Evolutionary conservation across 1,140 invertebrate species (phyloP), one percentile per base, ranked within the genome.

Genomic region (Lordiphosa stackelbergi): DNA sequence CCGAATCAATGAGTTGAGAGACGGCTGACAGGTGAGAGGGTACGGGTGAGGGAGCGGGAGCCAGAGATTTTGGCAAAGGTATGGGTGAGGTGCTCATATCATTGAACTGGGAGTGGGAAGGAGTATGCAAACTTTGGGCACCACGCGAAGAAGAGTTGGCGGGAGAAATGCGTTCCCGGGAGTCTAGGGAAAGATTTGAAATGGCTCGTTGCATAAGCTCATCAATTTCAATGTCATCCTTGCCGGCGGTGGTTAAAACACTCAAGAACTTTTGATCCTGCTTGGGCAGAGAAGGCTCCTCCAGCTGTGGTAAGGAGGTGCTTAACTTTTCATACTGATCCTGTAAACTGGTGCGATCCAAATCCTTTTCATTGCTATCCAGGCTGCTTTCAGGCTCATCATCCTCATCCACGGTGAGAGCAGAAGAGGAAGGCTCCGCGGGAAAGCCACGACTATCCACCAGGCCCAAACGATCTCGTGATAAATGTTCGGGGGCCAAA

Each of bases 171-270:
- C 84, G 81, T 47, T 88, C 86, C 2, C 87, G 64, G 0, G 84
- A 86, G 52, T 88, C 86, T 4, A 88, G 49, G 7, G 86, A 88
- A 0, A 88, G 62, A 63, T 88, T 88, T 0, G 87, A 88, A 22
- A 88, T 87, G 42, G 87, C 87, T 0, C 86, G 70, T 38, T 88
- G 85, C 87, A 88, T 88, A 0, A 87, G 69, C 31, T 88, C 87
- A 37, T 88, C 85, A 51, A 88, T 88, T 59, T 88, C 87, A 16
- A 88, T 69, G 43, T 88, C 87, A 59, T 88, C 86, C 11, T 83
- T 78, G 5, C 65, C 66, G 1, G 64, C 58, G 0, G 58, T 46
- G 0, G 49, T 48, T 1, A 68, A 34, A 0, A 87, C 79, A 3
- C 66, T 75, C 0, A 87, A 65, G 66, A 86, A 87, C 28, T 87